Conservation (phyloP, 2,888 invertebrate genomes). For the Drosophila pseudotakahashii region DNA sequence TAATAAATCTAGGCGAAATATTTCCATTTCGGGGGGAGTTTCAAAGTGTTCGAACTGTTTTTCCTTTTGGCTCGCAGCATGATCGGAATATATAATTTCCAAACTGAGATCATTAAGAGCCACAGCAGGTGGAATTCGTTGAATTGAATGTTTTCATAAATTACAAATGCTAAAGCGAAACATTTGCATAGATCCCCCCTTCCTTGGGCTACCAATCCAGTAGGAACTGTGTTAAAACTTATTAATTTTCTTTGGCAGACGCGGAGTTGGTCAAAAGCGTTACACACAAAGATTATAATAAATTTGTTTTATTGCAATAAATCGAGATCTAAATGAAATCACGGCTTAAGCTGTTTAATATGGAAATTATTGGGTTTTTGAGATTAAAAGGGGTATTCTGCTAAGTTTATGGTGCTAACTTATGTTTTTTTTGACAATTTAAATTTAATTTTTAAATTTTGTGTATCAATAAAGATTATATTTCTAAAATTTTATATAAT, state of each 20-base stretch:
- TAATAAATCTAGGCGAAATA: slow-evolving; percentile 61
- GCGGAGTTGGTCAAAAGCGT: slow-evolving; percentile 26
- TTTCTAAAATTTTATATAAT: no score
- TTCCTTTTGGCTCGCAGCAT: slow-evolving; percentile 55
- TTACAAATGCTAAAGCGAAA: slow-evolving; percentile 56
- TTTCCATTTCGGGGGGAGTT: slow-evolving; percentile 50
- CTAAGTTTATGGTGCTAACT: not conserved
- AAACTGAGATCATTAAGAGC: slow-evolving; percentile 70
- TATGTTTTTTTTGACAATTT: no score
- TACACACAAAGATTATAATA: slow-evolving; percentile 56
- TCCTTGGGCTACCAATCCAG: slow-evolving; percentile 25
- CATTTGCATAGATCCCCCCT: slow-evolving; percentile 59
- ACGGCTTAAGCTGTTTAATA: slow-evolving; percentile 46
- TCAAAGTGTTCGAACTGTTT: slow-evolving; percentile 40
- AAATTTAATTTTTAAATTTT: no score
- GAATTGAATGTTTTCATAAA: slow-evolving; percentile 58
- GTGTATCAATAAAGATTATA: no score
- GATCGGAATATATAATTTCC: slow-evolving; percentile 69
- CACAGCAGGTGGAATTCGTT: slow-evolving; percentile 73
- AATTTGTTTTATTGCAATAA: slow-evolving; percentile 63
- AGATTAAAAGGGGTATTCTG: slow-evolving; percentile 23
- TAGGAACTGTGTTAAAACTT: slow-evolving; percentile 59
- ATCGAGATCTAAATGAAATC: slow-evolving; percentile 65
- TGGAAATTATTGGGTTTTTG: slow-evolving; percentile 45
- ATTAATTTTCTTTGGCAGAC: slow-evolving; percentile 58